Evolutionary conservation across 1,140 invertebrate genomes (phyloP).

Genomic region (Caenorhabditis latens): DNA sequence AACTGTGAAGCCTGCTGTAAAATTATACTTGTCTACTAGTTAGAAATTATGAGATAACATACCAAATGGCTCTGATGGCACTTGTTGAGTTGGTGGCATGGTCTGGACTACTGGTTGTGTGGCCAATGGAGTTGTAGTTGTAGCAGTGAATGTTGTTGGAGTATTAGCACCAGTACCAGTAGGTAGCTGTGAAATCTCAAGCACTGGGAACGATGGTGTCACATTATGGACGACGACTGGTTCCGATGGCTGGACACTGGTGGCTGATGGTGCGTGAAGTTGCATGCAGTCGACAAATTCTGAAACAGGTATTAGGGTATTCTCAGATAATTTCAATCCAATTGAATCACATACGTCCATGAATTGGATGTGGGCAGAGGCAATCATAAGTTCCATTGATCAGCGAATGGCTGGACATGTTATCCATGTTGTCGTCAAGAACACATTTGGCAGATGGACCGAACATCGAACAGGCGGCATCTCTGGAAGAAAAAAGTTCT

Average conservation of each 20-base stretch:
- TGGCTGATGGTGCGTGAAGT: constrained; percentile 56
- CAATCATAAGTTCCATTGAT: constrained; percentile 63
- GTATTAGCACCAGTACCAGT: background rate
- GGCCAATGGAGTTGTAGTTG: constrained; percentile 1
- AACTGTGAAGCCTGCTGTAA: constrained; percentile 17
- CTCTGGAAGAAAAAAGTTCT: constrained; percentile 49
- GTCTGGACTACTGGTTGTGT: background rate
- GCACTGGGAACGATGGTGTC: constrained; percentile 33
- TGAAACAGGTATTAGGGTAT: constrained; percentile 33
- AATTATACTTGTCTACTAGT: no score
- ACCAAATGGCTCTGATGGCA: constrained; percentile 25
- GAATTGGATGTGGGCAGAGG: constrained; percentile 57
- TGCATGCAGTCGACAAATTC: constrained; percentile 62
- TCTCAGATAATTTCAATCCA: background rate
- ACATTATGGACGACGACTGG: constrained; percentile 36
- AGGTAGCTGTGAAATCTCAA: constrained; percentile 16
- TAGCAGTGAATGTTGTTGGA: background rate
- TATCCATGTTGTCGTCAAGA: constrained; percentile 60
- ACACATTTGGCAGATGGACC: constrained; percentile 59
- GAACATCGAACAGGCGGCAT: constrained; percentile 63
- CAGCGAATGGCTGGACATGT: background rate
- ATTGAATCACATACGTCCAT: constrained; percentile 31
- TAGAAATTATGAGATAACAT: background rate
- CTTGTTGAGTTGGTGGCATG: constrained; percentile 40
- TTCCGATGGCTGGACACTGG: constrained; percentile 11